phyloP scores from a whole-genome alignment of 2,797 vertebrate genomes.

The Nasua narica region DNA sequence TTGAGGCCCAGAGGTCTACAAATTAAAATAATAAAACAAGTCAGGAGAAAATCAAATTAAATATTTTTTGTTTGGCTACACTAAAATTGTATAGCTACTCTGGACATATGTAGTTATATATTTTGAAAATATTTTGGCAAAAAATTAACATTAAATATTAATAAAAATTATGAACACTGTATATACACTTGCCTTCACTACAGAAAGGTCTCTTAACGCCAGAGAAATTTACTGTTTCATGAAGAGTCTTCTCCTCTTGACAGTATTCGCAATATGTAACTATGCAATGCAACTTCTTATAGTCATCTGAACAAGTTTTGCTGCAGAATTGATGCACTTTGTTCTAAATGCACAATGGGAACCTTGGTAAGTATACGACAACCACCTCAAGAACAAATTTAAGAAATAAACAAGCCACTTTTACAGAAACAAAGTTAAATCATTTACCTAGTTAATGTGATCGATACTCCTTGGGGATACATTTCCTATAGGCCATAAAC shows the following conservation, averaged over 20 bases:
- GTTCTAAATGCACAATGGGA: slow-evolving; percentile 87
- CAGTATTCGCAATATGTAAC: slow-evolving; percentile 98
- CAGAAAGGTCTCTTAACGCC: slow-evolving; percentile 97
- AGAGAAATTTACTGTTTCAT: slow-evolving; percentile 97
- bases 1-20: background rate
- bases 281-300: slow-evolving; percentile 99
- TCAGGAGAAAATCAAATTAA: slow-evolving; percentile 13
- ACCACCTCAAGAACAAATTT: slow-evolving; percentile 57
- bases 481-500: slow-evolving; percentile 16
- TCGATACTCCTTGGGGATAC: background rate
- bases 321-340: slow-evolving; percentile 98
- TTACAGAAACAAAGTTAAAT: slow-evolving; percentile 56
- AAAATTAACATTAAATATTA: slow-evolving; percentile 52
- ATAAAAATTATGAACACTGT: slow-evolving; percentile 49
- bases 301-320: slow-evolving; percentile 96
- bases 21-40: slow-evolving; percentile 16
- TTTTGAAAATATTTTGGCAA: slow-evolving; percentile 42
- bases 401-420: slow-evolving; percentile 26
- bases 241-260: slow-evolving; percentile 98
- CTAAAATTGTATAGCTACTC: slow-evolving; percentile 6
- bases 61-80: background rate
- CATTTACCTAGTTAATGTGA: slow-evolving; percentile 46
- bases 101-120: background rate
- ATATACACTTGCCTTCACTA: slow-evolving; percentile 92
- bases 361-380: slow-evolving; percentile 61